Base-by-base conservation (phyloP, 2,888 invertebrate species). In the Augiades crinisus region DNA sequence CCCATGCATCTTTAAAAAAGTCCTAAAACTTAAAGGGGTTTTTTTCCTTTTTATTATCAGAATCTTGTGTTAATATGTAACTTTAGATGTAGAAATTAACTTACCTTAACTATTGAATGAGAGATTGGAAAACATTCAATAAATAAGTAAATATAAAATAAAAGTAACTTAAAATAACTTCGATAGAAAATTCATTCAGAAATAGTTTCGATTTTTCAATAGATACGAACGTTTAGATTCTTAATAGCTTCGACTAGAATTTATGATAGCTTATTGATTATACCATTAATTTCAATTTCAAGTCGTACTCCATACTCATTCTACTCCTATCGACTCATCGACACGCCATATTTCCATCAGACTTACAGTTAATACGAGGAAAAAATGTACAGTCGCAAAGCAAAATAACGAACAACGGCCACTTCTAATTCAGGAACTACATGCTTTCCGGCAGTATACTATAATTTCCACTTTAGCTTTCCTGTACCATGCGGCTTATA, bases 371-470 rank as follows among this genome's bases (percentile, higher is more conserved):
- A 54, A 43, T 47, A 33, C 12, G 43, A 33, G 21, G 14, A 37
- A 24, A 40, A 54, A 44, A 54, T 27, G 13, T 21, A 44, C 49
- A 56, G 54, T 54, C 50, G 34, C 46, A 56, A 53, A 49, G 45
- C 44, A 54, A 41, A 47, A 46, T 40, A 47, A 44, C 37, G 45
- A 47, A 44, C 38, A 21, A 31, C 17, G 51, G 45, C 46, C 40
- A 45, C 5, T 45, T 22, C 12, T 38, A 16, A 45, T 34, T 24
- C 45, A 34, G 30, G 38, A 34, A 38, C 19, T 33, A 46, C 46
- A 72, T 59, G 75, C 78, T 82, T 75, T 63, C 70, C 72, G 74
- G 77, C 78, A 78, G 72, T 68, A 70, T 76, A 75, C 66, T 76
- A 67, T 70, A 67, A 62, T 70, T 75, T 78, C 72, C 71, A 78